These are phyloP conservation scores for Caenorhabditis sp. DNA, from an alignment of 2,888 invertebrate species.

Conservation along the genomic window DNA sequence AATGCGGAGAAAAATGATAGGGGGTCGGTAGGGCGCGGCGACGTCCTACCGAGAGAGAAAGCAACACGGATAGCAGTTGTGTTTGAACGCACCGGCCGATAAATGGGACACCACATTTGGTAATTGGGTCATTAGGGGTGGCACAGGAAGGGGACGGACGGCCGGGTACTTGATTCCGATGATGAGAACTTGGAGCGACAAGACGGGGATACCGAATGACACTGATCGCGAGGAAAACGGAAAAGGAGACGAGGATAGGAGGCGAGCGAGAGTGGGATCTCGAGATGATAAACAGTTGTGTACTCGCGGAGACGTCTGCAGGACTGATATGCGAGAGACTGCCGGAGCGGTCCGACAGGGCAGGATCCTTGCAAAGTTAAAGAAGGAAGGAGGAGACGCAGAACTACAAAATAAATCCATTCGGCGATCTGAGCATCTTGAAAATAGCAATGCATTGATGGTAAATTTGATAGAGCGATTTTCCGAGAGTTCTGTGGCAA, in stretches of 20 bases:
- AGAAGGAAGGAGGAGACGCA: too few relatives aligned
- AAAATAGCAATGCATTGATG: too few relatives aligned
- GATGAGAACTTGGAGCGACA: constrained; percentile 42
- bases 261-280: not conserved
- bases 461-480: too few relatives aligned
- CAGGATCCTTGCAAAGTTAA: too few relatives aligned
- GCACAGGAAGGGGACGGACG: constrained; percentile 23
- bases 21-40: constrained; percentile 12
- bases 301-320: constrained; percentile 1
- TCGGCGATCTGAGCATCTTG: too few relatives aligned
- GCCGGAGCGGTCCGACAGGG: too few relatives aligned
- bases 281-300: not conserved
- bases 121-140: constrained; percentile 57
- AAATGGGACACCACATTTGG: constrained; percentile 53
- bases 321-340: too few relatives aligned
- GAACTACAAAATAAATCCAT: too few relatives aligned
- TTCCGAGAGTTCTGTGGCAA: too few relatives aligned
- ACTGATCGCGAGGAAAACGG: constrained; percentile 18
- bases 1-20: constrained; percentile 41
- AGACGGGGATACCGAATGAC: constrained; percentile 35
- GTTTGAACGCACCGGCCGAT: constrained; percentile 49
- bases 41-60: constrained; percentile 16
- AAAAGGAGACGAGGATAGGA: not conserved
- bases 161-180: constrained; percentile 36
- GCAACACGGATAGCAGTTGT: constrained; percentile 41